Evolutionary conservation across 1,140 invertebrate species (phyloP).

Genomic region (Heliconius himera): DNA sequence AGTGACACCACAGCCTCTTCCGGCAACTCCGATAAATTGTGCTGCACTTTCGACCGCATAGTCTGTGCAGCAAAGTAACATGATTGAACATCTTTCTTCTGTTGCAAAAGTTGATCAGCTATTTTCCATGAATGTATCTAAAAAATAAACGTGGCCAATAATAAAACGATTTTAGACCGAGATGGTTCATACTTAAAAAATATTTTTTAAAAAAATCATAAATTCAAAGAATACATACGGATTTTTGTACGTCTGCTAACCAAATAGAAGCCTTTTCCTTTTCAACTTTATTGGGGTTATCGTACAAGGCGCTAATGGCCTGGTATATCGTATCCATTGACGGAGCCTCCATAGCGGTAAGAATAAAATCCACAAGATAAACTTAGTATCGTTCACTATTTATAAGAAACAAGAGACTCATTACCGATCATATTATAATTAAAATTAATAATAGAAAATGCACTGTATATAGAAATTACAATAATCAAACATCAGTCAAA

Average conservation of each 20-base stretch:
- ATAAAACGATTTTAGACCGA: constrained; percentile 15
- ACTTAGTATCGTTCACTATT: constrained; percentile 49
- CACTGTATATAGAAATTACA: constrained; percentile 32
- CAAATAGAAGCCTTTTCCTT: constrained; percentile 96
- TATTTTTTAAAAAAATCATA: not conserved
- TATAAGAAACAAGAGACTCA: constrained; percentile 43
- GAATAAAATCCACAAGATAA: constrained; percentile 36
- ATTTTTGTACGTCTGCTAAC: constrained; percentile 96
- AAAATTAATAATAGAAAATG: constrained; percentile 44
- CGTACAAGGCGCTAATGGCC: constrained; percentile 76
- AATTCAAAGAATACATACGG: constrained; percentile 85
- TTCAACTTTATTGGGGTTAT: constrained; percentile 72
- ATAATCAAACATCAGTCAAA: constrained; percentile 50
- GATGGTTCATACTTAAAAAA: not conserved
- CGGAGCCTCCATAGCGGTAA: constrained; percentile 64
- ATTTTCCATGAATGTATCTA: constrained; percentile 97
- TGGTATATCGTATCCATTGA: constrained; percentile 76
- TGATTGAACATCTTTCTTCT: constrained; percentile 94
- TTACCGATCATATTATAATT: constrained; percentile 51
- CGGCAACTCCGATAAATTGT: constrained; percentile 96
- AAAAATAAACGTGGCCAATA: constrained; percentile 45
- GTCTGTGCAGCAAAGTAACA: constrained; percentile 99
- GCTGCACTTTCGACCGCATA: constrained; percentile 97
- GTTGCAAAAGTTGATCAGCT: constrained; percentile 94
- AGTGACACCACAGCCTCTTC: constrained; percentile 91